These are phyloP conservation scores for Knipowitschia caucasica DNA, from an alignment of 2,797 vertebrate genomes.

Conservation along the genomic window DNA sequence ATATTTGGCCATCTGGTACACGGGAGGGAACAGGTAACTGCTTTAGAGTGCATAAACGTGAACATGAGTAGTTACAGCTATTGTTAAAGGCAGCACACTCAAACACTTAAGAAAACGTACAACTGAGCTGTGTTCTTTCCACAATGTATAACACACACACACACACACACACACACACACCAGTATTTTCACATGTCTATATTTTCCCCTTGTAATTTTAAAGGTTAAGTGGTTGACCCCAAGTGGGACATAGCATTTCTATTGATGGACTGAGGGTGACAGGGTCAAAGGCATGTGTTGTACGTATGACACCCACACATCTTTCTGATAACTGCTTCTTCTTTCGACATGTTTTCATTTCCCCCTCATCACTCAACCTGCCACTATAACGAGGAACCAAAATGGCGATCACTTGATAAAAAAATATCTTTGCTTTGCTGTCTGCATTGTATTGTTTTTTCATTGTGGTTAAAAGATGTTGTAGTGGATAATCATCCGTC, in stretches of 20 bases:
- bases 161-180: constrained; percentile 16
- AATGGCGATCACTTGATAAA: constrained; percentile 38
- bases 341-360: constrained; percentile 56
- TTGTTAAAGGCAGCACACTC: too few relatives aligned
- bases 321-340: constrained; percentile 40
- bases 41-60: too few relatives aligned
- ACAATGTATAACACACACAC: neutral
- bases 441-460: constrained; percentile 43
- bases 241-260: constrained; percentile 44
- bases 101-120: too few relatives aligned
- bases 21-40: too few relatives aligned
- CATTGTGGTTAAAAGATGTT: constrained; percentile 40
- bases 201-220: constrained; percentile 50
- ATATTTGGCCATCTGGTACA: too few relatives aligned
- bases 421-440: constrained; percentile 29
- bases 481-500: constrained; percentile 41
- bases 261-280: constrained; percentile 47
- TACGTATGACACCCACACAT: constrained; percentile 29
- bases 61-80: too few relatives aligned
- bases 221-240: constrained; percentile 63
- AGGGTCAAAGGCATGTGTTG: constrained; percentile 36
- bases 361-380: constrained; percentile 34
- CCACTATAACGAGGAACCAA: constrained; percentile 38
- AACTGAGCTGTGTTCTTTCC: too few relatives aligned
- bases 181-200: constrained; percentile 29